Base-by-base conservation (phyloP, 2,113 vertebrate genomes). In the Nyctibius bracteatus region DNA sequence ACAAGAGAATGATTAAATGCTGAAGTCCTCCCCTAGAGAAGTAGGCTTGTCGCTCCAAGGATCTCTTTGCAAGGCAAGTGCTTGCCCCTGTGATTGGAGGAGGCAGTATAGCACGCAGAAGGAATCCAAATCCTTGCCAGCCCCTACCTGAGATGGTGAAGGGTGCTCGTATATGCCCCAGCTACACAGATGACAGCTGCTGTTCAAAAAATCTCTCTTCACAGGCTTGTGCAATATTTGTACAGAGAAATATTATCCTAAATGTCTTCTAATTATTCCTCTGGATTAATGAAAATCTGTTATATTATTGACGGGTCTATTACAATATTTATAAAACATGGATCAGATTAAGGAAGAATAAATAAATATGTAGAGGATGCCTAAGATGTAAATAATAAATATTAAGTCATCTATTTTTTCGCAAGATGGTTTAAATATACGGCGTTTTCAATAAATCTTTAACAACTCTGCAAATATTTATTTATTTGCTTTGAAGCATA, bases 221-320 rank as follows among this genome's bases (percentile, higher is more conserved):
- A 15, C 49, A 46, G 73, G 84, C 95, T 97, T 70, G 31, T 96
- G 79, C 90, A 97, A 89, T 98, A 97, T 98, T 98, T 98, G 96
- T 95, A 95, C 89, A 95, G 94, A 97, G 90, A 91, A 97, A 97
- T 98, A 98, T 97, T 97, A 98, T 92, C 92, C 97, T 98, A 98
- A 98, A 97, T 85, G 96, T 91, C 97, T 98, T 97, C 96, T 98
- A 98, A 98, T 98, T 98, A 98, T 98, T 98, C 96, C 94, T 95
- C 86, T 85, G 96, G 97, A 98, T 98, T 98, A 98, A 98, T 97
- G 88, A 96, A 98, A 94, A 92, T 75, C 77, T 98, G 95, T 97
- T 97, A 90, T 98, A 98, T 98, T 98, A 98, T 97, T 98, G 98
- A 98, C 92, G 47, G 94, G 98, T 97, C 97, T 97, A 97, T 93